phyloP scores from a whole-genome alignment of 1,140 invertebrate species.

The Zaprionus vittiger region DNA sequence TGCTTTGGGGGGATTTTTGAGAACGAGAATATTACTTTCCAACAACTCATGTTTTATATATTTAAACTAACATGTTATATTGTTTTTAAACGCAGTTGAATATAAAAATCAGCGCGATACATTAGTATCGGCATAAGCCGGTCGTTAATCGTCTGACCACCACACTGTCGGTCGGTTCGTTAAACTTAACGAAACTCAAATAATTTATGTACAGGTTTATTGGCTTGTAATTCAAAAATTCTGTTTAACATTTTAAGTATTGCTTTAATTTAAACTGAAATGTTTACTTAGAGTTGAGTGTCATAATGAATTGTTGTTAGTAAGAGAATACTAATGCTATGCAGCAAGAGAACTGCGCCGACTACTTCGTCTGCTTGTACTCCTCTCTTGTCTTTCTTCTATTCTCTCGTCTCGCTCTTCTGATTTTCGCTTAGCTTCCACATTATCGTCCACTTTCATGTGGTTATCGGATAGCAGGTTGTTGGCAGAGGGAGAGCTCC shows the following conservation, averaged over 20 bases:
- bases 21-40: too few species aligned
- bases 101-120: too few species aligned
- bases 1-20: too few species aligned
- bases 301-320: background rate
- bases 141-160: too few species aligned
- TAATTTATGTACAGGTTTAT: too few species aligned
- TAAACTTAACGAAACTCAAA: too few species aligned
- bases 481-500: conserved; percentile 3
- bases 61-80: too few species aligned
- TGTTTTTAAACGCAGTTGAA: too few species aligned
- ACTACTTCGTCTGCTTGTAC: conserved; percentile 48
- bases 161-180: too few species aligned
- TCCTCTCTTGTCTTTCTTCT: conserved; percentile 23
- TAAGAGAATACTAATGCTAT: conserved; percentile 28
- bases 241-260: background rate
- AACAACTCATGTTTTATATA: too few species aligned
- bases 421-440: conserved; percentile 5
- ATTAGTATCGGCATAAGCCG: too few species aligned
- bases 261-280: background rate
- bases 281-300: conserved; percentile 20
- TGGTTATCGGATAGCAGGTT: conserved; percentile 13
- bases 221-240: background rate
- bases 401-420: background rate
- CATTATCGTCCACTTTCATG: background rate
- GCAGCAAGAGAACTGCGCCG: conserved; percentile 62